Base-by-base conservation (phyloP, 2,113 vertebrate species). In the Equus quagga region DNA sequence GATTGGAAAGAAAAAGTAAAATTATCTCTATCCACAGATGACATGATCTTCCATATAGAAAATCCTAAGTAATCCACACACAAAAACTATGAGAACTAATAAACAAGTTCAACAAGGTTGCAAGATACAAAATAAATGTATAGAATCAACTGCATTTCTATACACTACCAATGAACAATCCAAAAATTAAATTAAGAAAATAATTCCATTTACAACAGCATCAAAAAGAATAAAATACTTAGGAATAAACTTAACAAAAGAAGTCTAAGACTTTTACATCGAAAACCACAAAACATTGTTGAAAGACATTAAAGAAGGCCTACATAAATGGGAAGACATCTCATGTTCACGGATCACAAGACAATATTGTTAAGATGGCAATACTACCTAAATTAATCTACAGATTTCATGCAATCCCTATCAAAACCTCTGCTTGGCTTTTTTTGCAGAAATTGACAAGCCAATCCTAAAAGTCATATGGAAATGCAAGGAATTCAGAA, bases 361-460 rank as follows among this genome's bases (percentile, higher is more conserved):
- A 69, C 17, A 89, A 82, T 70, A 69, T 41, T 36, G 19, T 79
- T 76, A 84, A 80, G 26, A 91, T 33, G 17, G 18, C 36, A 86
- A 33, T 31, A 69, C 12, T 56, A 46, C 7, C 19, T 60, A 87
- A 95, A 49, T 36, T 83, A 36, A 94, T 49, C 14, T 90, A 46
- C 1, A 65, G 60, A 51, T 76, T 31, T 82, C n/a, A 89, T 17
- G 24, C 14, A 89, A 93, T 89, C 8, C 49, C 23, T n/a, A 69
- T 65, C 81, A 90, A 93, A 93, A 80, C 64, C 21, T 28, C 21
- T 82, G 46, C 15, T 60, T 79, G 81, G 41, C 33, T n/a, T 78
- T 72, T 72, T 93, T 58, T 49, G 44, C 31, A 96, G 46, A 83
- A 93, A 95, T 13, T 95, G 54, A 86, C 58, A 93, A 81, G 51